These are phyloP conservation scores for Myodes glareolus DNA, from an alignment of 2,113 vertebrate genomes.

Conservation along the genomic window DNA sequence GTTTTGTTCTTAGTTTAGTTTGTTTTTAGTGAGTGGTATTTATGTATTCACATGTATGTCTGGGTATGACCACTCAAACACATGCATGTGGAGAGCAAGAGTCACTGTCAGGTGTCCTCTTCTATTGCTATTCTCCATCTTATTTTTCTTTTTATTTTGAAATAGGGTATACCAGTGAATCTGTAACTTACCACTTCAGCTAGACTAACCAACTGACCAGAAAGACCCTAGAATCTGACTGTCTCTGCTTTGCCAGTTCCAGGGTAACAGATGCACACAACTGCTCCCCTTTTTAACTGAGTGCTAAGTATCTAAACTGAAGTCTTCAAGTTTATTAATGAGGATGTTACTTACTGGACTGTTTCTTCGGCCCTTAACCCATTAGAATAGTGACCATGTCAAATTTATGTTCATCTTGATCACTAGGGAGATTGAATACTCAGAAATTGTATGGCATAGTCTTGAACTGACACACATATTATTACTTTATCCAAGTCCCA, in stretches of 20 bases:
- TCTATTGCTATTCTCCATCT: not conserved
- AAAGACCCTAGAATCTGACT: not conserved
- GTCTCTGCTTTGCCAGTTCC: not conserved
- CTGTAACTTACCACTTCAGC: not conserved
- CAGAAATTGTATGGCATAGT: no score
- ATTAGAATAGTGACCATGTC: not conserved
- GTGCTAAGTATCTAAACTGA: not conserved
- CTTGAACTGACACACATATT: not conserved
- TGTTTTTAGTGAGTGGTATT: not conserved
- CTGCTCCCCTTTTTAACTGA: not conserved
- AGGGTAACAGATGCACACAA: not conserved
- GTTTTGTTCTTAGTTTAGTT: not conserved
- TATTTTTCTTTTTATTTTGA: not conserved
- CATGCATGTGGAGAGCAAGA: not conserved
- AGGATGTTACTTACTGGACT: not conserved
- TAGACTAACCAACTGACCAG: not conserved
- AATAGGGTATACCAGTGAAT: not conserved
- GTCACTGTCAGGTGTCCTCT: not conserved
- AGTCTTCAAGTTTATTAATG: not conserved
- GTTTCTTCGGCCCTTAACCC: not conserved
- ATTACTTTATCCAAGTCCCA: not conserved
- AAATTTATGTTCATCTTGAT: not conserved
- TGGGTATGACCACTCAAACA: not conserved
- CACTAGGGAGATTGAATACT: not conserved
- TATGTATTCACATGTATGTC: not conserved